Evolutionary conservation across 2,113 vertebrate species (phyloP), one percentile per base, ranked within the genome.

Genomic region (Scolopax mira): DNA sequence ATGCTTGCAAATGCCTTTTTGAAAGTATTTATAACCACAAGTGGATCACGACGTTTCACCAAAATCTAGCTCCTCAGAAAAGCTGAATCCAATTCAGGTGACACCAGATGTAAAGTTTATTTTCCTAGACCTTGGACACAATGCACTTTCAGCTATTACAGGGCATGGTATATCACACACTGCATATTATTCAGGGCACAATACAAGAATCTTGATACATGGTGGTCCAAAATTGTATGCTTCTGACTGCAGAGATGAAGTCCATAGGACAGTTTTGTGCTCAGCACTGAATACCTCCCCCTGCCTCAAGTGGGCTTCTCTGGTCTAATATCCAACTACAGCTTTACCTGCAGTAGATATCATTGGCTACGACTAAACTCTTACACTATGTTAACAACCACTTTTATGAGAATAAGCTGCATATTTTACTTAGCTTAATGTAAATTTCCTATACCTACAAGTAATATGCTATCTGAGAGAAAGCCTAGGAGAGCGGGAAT

Each of bases 1-100:
- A 37, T 7, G 81, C 87, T 94, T 79, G 89, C 89, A 91, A 91
- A 82, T 1, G 58, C 54, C 91, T 94, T 95, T 95, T 95, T 69
- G 19, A n/a, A 89, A 87, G 89, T 73, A 94, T 92, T 96, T 95
- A 75, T 66, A 95, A 95, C 84, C 81, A 85, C 61, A 91, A 89
- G 70, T 1, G 4, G 33, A 89, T 91, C 78, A 77, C 2, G 18
- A 79, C 23, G 73, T 49, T 88, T 79, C 91, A 95, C 57, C 66
- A 93, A 91, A 92, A 89, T 49, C 84, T 82, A 94, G 72, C 86
- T 94, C 83, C 89, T 94, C 93, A 82, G 91, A 79, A 87, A 89
- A 85, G 80, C 0, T 1, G 84, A 91, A 89, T 82, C 78, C 91
- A 88, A 17, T 57, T 79, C 91, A 81, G 84, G 54, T 82, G 78